Percentiles rank a stretch among this genome's conserved stretches.
Evolutionary conservation across 2,888 invertebrate species (phyloP).

Genomic region (Cactoblastis cactorum): DNA sequence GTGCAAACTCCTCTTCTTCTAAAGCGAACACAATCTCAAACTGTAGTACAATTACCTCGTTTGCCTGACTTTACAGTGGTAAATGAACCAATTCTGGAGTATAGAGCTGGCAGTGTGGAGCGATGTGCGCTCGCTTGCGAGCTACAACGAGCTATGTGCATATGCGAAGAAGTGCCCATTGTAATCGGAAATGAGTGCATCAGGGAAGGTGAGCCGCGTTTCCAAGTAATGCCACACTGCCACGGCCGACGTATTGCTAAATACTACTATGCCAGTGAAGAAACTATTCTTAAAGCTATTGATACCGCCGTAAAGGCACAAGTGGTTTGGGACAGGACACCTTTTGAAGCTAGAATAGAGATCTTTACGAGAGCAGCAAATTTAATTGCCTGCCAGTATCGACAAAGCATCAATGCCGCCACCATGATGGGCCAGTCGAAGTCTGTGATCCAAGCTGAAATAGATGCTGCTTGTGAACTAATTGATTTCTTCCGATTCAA

Average conservation of each 20-base stretch:
- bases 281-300: conserved; percentile 92
- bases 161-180: conserved; percentile 93
- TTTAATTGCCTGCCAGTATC: conserved; percentile 91
- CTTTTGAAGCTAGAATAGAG: conserved; percentile 87
- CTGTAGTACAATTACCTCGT: conserved; percentile 82
- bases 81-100: conserved; percentile 91
- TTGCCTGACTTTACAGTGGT: conserved; percentile 83
- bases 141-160: conserved; percentile 81
- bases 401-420: conserved; percentile 94
- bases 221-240: conserved; percentile 95
- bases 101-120: conserved; percentile 90
- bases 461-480: conserved; percentile 96
- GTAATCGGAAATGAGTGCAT: conserved; percentile 96
- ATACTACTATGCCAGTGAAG: conserved; percentile 94
- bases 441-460: conserved; percentile 97
- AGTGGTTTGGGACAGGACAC: conserved; percentile 92
- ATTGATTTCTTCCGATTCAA: conserved; percentile 96
- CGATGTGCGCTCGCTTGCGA: conserved; percentile 85
- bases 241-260: conserved; percentile 91
- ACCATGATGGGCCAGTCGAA: conserved; percentile 99
- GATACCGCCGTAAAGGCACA: conserved; percentile 88
- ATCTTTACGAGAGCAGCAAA: conserved; percentile 95
- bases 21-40: conserved; percentile 54
- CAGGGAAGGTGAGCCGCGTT: conserved; percentile 84
- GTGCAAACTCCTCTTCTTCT: conserved; percentile 82